Conservation (phyloP, 1,140 invertebrate genomes). For the Procambarus virginalis region DNA sequence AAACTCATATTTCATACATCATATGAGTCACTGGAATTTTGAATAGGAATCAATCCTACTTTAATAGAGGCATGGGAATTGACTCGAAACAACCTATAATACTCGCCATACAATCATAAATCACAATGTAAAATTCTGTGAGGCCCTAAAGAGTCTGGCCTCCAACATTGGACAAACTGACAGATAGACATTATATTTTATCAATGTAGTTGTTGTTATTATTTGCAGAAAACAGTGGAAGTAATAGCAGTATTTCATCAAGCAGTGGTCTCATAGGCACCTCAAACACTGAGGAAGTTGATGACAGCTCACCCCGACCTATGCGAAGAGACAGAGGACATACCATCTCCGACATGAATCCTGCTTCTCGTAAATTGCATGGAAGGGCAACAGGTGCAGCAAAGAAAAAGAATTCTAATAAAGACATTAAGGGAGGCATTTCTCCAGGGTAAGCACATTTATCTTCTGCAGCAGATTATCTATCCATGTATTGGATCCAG, state of each 20-base stretch:
- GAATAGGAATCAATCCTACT: no score
- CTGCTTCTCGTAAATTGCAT: conserved; percentile 74
- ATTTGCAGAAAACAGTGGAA: conserved; percentile 45
- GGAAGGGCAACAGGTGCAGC: conserved; percentile 3
- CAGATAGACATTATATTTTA: no score
- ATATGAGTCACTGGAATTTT: no score
- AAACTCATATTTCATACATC: no score
- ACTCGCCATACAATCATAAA: no score
- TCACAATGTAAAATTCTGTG: no score
- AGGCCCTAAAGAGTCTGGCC: no score
- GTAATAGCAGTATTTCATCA: conserved; percentile 44
- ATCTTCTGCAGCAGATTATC: no score
- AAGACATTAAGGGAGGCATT: conserved; percentile 78
- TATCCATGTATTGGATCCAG: no score
- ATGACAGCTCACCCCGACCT: conserved; percentile 41
- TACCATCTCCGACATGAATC: conserved; percentile 91
- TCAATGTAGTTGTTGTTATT: not conserved
- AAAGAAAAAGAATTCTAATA: conserved; percentile 46
- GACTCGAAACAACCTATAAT: no score
- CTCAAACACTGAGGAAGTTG: conserved; percentile 50
- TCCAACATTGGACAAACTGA: no score
- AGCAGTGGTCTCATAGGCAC: conserved; percentile 41
- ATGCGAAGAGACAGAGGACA: conserved; percentile 83
- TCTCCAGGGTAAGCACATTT: conserved; percentile 77
- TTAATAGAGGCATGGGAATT: no score